Conservation (phyloP, 2,888 invertebrate genomes). For the Blomia tropicalis region DNA sequence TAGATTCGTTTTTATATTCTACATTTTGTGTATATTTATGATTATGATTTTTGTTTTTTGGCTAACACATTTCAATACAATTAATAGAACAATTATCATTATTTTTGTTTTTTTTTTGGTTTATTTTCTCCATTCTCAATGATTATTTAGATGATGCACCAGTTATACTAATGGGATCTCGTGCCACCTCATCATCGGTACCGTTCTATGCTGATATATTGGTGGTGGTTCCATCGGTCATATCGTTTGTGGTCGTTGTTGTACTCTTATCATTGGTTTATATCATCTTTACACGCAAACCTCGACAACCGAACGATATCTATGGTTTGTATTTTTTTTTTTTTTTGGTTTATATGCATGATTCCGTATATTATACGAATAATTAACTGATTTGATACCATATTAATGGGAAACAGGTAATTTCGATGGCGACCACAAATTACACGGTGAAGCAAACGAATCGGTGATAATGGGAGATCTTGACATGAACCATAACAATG, state of each 20-base stretch:
- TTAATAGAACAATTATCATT: no score
- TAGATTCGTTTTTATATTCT: no score
- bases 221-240: slow-evolving; percentile 22
- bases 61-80: no score
- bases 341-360: no score
- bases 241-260: slow-evolving; percentile 22
- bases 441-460: slow-evolving; percentile 13
- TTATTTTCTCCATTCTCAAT: no score
- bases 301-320: slow-evolving; percentile 19
- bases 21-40: no score
- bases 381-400: no score
- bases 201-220: slow-evolving; percentile 23
- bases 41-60: no score
- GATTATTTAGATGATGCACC: slow-evolving; percentile 15
- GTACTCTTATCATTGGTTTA: slow-evolving; percentile 23
- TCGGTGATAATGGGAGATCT: slow-evolving; percentile 20
- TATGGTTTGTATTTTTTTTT: slow-evolving; percentile 9
- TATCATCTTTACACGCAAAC: slow-evolving; percentile 24
- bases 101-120: slow-evolving; percentile 9
- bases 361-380: no score
- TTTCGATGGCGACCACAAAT: slow-evolving; percentile 23
- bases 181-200: slow-evolving; percentile 13
- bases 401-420: no score
- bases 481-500: slow-evolving; percentile 16
- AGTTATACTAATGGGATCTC: slow-evolving; percentile 8